phyloP scores from a whole-genome alignment of 2,888 invertebrate genomes.

The Antheraea yamamai region DNA sequence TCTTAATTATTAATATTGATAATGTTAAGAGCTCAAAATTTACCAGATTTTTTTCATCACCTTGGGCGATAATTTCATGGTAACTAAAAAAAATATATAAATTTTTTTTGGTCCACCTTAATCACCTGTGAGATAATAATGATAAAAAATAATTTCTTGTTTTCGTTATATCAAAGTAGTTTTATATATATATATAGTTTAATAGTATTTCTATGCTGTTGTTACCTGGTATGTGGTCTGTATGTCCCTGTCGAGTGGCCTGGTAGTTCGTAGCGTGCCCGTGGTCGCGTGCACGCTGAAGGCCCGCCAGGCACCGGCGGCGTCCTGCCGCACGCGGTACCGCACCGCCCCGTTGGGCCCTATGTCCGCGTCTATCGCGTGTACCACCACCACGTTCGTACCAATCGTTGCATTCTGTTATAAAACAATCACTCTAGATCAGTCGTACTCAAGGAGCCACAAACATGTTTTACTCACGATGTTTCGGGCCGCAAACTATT shows the following conservation, averaged over 20 bases:
- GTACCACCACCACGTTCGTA: slow-evolving; percentile 88
- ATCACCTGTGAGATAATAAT: background rate
- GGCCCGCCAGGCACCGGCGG: slow-evolving; percentile 90
- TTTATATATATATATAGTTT: too few species aligned
- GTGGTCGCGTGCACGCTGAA: slow-evolving; percentile 91
- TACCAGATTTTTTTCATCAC: too few species aligned
- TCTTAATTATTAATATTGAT: too few species aligned
- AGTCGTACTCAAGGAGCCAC: too few species aligned
- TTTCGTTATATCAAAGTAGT: background rate
- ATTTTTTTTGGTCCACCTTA: too few species aligned
- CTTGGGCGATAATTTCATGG: too few species aligned
- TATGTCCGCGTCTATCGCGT: slow-evolving; percentile 93
- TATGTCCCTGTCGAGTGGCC: slow-evolving; percentile 89
- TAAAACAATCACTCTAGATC: slow-evolving; percentile 4
- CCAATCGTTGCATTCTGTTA: slow-evolving; percentile 92
- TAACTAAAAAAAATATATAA: too few species aligned
- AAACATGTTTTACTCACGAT: too few species aligned
- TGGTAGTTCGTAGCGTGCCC: slow-evolving; percentile 88
- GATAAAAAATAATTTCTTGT: background rate
- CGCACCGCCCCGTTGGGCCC: slow-evolving; percentile 95
- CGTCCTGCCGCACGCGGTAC: slow-evolving; percentile 91
- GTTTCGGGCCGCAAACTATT: too few species aligned
- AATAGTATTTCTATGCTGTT: slow-evolving; percentile 10
- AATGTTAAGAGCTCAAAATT: too few species aligned
- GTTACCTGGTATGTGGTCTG: slow-evolving; percentile 94